Evolutionary conservation across 2,797 vertebrate species (phyloP).

Genomic region (Artibeus lituratus): DNA sequence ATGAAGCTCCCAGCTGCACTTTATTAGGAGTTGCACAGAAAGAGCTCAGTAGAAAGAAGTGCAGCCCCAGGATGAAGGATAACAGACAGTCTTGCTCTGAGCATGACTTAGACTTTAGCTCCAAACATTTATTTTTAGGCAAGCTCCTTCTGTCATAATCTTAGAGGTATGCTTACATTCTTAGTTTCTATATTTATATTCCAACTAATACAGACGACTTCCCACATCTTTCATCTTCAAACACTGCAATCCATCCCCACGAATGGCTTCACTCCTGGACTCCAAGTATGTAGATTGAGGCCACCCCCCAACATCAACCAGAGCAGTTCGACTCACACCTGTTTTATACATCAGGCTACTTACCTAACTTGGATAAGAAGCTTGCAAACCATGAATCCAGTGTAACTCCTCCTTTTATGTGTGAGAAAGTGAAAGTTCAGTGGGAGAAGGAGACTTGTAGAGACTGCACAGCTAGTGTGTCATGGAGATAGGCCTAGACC

Average conservation of each 20-base stretch:
- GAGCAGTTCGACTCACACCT: background rate
- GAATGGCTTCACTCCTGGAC: background rate
- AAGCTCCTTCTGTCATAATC: background rate
- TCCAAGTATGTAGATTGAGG: background rate
- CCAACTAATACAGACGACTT: background rate
- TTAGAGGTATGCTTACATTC: conserved; percentile 42
- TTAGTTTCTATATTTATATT: conserved; percentile 38
- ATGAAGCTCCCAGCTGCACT: background rate
- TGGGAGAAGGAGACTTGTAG: background rate
- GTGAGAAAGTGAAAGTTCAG: background rate
- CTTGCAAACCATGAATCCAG: background rate
- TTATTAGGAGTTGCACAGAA: background rate
- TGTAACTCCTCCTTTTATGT: background rate
- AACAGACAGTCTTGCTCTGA: background rate
- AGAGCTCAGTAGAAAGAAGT: background rate
- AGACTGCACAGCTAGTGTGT: background rate
- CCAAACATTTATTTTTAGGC: conserved; percentile 28
- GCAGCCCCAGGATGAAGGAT: background rate
- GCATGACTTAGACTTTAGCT: background rate
- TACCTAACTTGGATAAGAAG: background rate
- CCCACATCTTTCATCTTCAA: conserved; percentile 13
- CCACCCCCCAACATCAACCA: background rate
- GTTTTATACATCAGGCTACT: background rate
- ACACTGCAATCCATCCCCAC: background rate
- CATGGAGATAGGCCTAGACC: background rate